A percentile compares a stretch with the other conserved stretches of the same genome.
Evolutionary conservation across 1,140 invertebrate species (phyloP).

Genomic region (Odontomachus brunneus): DNA sequence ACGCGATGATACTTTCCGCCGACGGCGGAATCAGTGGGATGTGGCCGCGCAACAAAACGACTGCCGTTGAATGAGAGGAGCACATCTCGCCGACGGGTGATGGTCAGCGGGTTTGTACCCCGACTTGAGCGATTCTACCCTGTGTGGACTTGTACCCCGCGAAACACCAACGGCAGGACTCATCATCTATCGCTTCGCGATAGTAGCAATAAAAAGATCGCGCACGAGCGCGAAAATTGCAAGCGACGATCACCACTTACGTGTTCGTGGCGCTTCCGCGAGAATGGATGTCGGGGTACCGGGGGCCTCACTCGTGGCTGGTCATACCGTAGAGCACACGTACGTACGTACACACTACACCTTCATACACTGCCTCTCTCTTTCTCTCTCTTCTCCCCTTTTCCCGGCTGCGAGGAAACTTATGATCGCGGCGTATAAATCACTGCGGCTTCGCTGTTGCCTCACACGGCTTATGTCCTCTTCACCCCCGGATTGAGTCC

Average conservation of each 20-base stretch:
- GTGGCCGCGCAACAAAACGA: no score
- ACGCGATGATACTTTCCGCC: no score
- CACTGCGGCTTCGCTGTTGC: conserved; percentile 17
- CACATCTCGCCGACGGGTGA: no score
- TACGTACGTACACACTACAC: conserved; percentile 49
- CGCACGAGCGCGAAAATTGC: neutral
- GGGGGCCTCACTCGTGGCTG: conserved; percentile 58
- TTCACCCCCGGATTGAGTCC: conserved; percentile 13
- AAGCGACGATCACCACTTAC: conserved; percentile 65
- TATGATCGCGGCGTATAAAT: conserved; percentile 46
- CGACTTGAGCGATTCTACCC: conserved; percentile 22
- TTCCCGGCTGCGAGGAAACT: neutral
- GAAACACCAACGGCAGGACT: conserved; percentile 8
- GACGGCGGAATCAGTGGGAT: no score
- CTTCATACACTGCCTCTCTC: neutral
- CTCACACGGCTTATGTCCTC: conserved; percentile 2
- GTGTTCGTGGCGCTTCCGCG: conserved; percentile 52
- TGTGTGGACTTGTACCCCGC: neutral
- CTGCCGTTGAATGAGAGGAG: neutral
- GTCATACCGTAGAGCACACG: conserved; percentile 53
- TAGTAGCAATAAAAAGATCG: neutral
- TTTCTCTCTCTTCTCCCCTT: neutral
- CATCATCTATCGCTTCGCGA: conserved; percentile 7
- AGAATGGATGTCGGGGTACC: conserved; percentile 29
- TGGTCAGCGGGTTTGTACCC: neutral